Conservation (phyloP, 2,888 invertebrate species). For the Rotaria socialis region DNA sequence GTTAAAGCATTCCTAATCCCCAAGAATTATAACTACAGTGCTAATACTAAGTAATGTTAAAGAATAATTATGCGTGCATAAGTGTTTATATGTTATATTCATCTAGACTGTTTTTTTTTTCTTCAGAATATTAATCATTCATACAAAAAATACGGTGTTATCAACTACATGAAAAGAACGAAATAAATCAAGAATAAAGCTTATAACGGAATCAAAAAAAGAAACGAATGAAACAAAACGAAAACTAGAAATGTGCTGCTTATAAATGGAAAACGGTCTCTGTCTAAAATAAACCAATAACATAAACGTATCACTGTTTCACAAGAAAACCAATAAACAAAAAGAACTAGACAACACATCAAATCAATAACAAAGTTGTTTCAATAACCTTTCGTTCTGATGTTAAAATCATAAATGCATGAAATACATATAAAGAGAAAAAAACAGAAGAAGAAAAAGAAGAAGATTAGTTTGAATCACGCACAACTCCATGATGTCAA, state of each 20-base stretch:
- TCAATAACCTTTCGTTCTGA: background rate
- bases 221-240: background rate
- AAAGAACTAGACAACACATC: background rate
- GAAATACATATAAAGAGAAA: background rate
- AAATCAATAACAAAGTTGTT: background rate
- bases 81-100: background rate
- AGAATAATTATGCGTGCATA: background rate
- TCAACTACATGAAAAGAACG: background rate
- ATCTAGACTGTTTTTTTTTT: background rate
- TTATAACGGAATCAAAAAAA: background rate
- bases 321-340: background rate
- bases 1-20: background rate
- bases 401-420: background rate
- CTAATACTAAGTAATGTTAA: background rate
- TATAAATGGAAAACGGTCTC: background rate
- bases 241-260: background rate
- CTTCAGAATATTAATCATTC: background rate
- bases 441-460: background rate
- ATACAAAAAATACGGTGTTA: background rate
- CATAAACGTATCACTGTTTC: background rate
- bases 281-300: background rate
- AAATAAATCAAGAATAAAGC: background rate
- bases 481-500: background rate
- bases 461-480: conserved; percentile 13
- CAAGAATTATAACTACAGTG: background rate